Percentiles rank a stretch among this genome's conserved stretches.
Conservation (phyloP, 2,113 vertebrate species). For the Oxyruncus cristatus region DNA sequence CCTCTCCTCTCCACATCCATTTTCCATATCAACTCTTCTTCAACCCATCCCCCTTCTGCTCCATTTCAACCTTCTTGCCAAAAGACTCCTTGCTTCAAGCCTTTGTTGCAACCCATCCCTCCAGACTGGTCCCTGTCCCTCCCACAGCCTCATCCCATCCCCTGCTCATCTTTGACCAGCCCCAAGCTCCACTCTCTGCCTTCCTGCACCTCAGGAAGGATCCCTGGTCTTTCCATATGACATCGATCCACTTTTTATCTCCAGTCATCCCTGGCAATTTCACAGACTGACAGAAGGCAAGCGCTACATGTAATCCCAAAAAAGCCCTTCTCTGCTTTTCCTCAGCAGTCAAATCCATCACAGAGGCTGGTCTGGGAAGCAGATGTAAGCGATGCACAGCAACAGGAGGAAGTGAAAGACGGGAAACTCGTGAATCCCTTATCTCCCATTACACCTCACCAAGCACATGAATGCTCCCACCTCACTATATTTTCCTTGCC, state of each 20-base stretch:
- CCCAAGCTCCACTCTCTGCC: not conserved
- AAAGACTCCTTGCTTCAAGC: not conserved
- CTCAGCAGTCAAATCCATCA: not conserved
- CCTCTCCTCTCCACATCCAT: not conserved
- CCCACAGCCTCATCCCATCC: not conserved
- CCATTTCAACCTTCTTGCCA: not conserved
- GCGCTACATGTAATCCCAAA: not conserved
- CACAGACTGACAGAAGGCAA: constrained; percentile 1
- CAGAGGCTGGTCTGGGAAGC: not conserved
- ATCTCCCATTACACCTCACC: not conserved
- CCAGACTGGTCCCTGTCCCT: not conserved
- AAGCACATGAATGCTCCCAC: not conserved
- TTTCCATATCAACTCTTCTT: not conserved
- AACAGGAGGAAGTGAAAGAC: not conserved
- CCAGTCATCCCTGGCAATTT: not conserved
- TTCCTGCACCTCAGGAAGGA: not conserved
- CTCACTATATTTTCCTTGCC: not conserved
- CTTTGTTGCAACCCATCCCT: not conserved
- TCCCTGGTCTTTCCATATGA: not conserved
- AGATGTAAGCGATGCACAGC: not conserved
- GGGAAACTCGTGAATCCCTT: not conserved
- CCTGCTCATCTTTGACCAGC: not conserved
- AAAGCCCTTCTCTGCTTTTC: not conserved
- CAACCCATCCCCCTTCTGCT: not conserved
- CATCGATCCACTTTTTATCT: not conserved